Conservation (phyloP, 2,113 vertebrate species). For the Oriolus oriolus region DNA sequence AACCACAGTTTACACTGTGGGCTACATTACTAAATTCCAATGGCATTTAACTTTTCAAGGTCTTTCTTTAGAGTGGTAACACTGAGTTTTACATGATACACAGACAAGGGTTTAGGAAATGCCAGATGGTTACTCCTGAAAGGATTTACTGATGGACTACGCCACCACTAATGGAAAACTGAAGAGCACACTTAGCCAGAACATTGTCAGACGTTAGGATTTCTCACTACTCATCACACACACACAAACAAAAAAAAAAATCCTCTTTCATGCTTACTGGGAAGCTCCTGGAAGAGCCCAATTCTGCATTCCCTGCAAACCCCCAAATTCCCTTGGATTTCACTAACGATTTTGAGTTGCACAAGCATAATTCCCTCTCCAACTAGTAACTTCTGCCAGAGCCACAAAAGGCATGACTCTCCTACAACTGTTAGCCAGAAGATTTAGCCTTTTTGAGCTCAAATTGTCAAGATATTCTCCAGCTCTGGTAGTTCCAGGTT, state of each 20-base stretch:
- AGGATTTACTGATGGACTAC: background rate
- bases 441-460: constrained; percentile 43
- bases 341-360: constrained; percentile 30
- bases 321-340: constrained; percentile 44
- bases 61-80: constrained; percentile 48
- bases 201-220: background rate
- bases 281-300: constrained; percentile 31
- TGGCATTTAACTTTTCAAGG: constrained; percentile 58
- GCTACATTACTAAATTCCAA: constrained; percentile 66
- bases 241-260: background rate
- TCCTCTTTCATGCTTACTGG: background rate
- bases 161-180: constrained; percentile 15
- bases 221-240: background rate
- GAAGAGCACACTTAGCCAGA: background rate
- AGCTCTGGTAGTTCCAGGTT: constrained; percentile 54
- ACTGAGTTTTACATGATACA: constrained; percentile 8
- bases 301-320: constrained; percentile 49
- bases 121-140: constrained; percentile 24
- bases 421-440: constrained; percentile 39
- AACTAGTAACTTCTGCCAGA: constrained; percentile 32
- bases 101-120: constrained; percentile 36
- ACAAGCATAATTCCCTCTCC: constrained; percentile 48
- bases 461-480: constrained; percentile 29
- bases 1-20: constrained; percentile 68
- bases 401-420: constrained; percentile 50